A percentile compares a stretch with the other conserved stretches of the same genome.
Evolutionary conservation across 2,113 vertebrate genomes (phyloP).

Genomic region (Larimichthys polyactis): DNA sequence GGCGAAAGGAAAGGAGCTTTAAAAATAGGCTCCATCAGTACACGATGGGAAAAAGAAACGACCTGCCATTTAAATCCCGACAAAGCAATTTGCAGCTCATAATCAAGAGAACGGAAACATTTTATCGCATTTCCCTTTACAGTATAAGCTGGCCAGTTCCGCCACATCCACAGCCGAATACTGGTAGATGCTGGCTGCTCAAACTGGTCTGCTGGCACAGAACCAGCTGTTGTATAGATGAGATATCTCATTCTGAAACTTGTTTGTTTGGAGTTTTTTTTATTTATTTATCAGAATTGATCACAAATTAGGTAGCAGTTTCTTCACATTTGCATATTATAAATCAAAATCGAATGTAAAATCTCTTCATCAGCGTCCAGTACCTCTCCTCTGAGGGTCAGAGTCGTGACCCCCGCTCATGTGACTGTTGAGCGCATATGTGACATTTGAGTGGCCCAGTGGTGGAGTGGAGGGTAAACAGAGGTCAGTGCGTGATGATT

Average conservation of each 20-base stretch:
- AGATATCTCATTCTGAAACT: not conserved
- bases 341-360: not conserved
- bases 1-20: slow-evolving; percentile 63
- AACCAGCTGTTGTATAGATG: not conserved
- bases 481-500: slow-evolving; percentile 63
- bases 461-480: slow-evolving; percentile 20
- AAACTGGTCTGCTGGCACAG: not conserved
- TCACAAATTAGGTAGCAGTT: not conserved
- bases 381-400: slow-evolving; percentile 9
- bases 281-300: too few species aligned
- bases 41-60: slow-evolving; percentile 71
- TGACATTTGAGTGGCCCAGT: slow-evolving; percentile 51
- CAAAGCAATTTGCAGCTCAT: slow-evolving; percentile 81
- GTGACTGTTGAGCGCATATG: not conserved
- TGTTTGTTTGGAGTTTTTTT: too few species aligned
- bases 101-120: slow-evolving; percentile 79
- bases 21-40: slow-evolving; percentile 80
- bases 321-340: not conserved
- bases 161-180: slow-evolving; percentile 22
- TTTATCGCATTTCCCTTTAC: slow-evolving; percentile 79
- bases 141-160: slow-evolving; percentile 61
- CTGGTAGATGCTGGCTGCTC: slow-evolving; percentile 19
- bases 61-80: slow-evolving; percentile 77
- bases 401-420: not conserved
- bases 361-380: not conserved